Conservation (phyloP, 2,113 vertebrate species). For the Geococcyx californianus region DNA sequence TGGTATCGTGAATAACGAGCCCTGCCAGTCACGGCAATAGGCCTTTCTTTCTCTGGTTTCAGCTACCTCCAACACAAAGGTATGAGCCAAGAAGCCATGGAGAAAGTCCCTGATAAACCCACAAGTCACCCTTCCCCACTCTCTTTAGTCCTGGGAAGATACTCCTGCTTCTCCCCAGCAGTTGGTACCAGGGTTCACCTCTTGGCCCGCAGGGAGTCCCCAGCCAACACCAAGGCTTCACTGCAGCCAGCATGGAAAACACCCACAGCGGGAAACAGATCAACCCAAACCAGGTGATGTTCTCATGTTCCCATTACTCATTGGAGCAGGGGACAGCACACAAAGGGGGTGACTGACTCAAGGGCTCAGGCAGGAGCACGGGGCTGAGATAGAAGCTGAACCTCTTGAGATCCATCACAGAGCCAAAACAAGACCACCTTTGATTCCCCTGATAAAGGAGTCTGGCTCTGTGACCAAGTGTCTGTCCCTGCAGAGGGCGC, state of each 20-base stretch:
- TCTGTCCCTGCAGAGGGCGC: neutral
- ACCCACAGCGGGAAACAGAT: fast-evolving
- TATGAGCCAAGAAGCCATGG: neutral
- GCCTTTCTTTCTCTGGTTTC: slow-evolving; percentile 28
- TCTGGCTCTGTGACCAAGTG: fast-evolving
- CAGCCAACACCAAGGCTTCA: fast-evolving
- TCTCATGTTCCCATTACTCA: fast-evolving
- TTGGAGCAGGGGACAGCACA: fast-evolving
- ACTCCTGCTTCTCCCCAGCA: neutral
- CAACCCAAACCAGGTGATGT: fast-evolving
- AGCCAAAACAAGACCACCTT: neutral
- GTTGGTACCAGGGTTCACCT: fast-evolving
- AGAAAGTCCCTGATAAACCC: neutral
- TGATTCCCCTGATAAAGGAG: fast-evolving
- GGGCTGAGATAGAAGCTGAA: neutral
- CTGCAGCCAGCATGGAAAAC: fast-evolving
- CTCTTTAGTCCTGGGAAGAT: neutral
- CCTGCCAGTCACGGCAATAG: slow-evolving; percentile 40
- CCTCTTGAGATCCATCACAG: neutral
- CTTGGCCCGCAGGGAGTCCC: neutral
- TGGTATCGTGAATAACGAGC: slow-evolving; percentile 22
- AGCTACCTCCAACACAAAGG: slow-evolving; percentile 4
- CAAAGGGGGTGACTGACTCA: fast-evolving
- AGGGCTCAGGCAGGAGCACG: fast-evolving
- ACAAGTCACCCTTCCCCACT: neutral